Evolutionary conservation across 2,113 vertebrate species (phyloP).

Genomic region (Pycnonotus jocosus): DNA sequence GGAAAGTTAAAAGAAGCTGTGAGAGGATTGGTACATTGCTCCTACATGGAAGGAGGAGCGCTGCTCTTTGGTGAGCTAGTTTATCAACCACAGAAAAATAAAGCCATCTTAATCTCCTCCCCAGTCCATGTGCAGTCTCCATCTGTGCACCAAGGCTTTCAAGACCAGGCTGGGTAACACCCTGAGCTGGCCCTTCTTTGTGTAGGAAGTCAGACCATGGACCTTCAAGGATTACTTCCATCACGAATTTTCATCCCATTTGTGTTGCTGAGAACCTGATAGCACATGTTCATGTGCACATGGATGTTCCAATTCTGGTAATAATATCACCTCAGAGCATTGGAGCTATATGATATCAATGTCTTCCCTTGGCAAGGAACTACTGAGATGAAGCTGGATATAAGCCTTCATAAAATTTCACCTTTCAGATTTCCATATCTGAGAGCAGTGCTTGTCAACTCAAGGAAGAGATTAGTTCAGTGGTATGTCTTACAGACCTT

Average conservation of each 20-base stretch:
- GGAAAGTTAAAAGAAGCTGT: background rate
- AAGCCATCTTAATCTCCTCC: background rate
- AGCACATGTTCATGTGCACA: background rate
- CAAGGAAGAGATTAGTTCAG: background rate
- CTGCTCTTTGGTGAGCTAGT: background rate
- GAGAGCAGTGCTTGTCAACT: background rate
- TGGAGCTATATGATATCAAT: rapidly evolving
- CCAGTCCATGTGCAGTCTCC: background rate
- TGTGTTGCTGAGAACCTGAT: background rate
- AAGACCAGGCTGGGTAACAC: background rate
- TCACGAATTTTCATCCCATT: background rate
- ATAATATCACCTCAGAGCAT: background rate
- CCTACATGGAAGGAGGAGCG: background rate
- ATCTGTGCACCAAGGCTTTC: background rate
- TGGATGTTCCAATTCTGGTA: background rate
- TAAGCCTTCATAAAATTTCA: background rate
- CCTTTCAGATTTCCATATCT: background rate
- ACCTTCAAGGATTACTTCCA: background rate
- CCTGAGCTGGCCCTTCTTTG: background rate
- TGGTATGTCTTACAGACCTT: background rate
- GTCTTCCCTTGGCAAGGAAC: background rate
- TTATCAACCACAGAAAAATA: background rate
- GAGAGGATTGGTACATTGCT: background rate
- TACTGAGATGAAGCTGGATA: background rate
- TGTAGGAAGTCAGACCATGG: background rate